Base-by-base conservation (phyloP, 2,888 invertebrate species). In the Anagyrus pseudococci region DNA sequence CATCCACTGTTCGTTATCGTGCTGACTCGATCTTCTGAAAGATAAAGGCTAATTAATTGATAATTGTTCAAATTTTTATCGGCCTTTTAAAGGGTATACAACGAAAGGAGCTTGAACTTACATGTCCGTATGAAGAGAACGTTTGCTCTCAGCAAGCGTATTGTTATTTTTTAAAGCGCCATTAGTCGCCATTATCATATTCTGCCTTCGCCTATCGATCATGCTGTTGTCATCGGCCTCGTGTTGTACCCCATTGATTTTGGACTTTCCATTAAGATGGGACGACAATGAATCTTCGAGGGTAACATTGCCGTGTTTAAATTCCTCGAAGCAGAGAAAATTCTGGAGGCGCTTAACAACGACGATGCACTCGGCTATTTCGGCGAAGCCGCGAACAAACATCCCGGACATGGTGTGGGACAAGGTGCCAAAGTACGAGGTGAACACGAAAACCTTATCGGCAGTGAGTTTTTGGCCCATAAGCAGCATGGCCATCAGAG, bases 401-500 rank as follows among this genome's bases (percentile, higher is more conserved):
- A 85, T 85, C 44, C 84, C 81, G 0, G 85, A 83, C 85, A 86
- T 85, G 0, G 85, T 85, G 68, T 84, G 83, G 0, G 86, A 81
- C 4, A 87, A 74, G 23, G 85, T 82, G 67, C 83, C 83, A 74
- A 84, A 86, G 69, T 84, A 86, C 0, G 84, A 83, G 65, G 85
- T 83, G 58, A 85, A 83, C 0, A 86, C 86, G 70, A 86, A 87
- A 1, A 85, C 83, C 75, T 88, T 87, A 69, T 89, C 89, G 0
- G 93, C 90, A 0, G 89, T 88, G 67, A 95, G 83, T 2, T 81
- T 75, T 69, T 89, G 85, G 4, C 89, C 89, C 0, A 86, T 80
- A 15, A 92, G 74, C 1, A 89, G 83, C 79, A 88, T 90, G 0
- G 89, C 85, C 1, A 93, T 75, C 40, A 95, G 85, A 0, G 92